Base-by-base conservation (phyloP, 2,113 vertebrate species). In the Phocoena sinus region DNA sequence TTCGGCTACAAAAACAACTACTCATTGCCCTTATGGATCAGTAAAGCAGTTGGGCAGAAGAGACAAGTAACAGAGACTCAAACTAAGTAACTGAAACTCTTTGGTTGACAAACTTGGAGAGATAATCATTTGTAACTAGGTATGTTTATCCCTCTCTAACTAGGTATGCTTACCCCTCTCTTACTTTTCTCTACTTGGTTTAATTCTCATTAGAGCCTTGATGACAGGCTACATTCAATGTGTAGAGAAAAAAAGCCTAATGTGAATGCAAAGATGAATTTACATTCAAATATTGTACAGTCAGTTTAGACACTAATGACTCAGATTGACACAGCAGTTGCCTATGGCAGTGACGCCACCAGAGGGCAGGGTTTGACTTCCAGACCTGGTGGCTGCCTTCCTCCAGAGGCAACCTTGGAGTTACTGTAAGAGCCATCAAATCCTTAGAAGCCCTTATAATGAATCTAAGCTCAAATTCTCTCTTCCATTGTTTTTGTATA, bases 341-440 rank as follows among this genome's bases (percentile, higher is more conserved):
- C 73, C 28, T 53, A 3, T 7, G 47, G 36, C n/a, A 10, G 12
- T 26, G 5, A 76, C 33, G 13, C 97, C 97, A 97, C 89, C 74
- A 98, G 97, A 89, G 96, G 97, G 95, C 98, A 97, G 92, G 31
- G 31, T 96, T 81, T 96, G 95, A 94, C 94, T 96, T 96, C 73
- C 1, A 1, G 41, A 95, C 44, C 28, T 3, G 13, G 41, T n/a
- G 60, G 65, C 68, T 38, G n/a, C 15, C 89, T 86, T 41, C 44
- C 41, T 93, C 58, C 62, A 58, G 12, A 47, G 50, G 25, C 4
- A 11, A 68, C 7, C n/a, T 28, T 58, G 21, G 63, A n/a, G n/a
- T 12, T 6, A 41, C 44, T 41, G 21, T 50, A 76, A 63, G 2
- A 85, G 23, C 38, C 28, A 20, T 77, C n/a, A 56, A 3, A 58